Evolutionary conservation across 2,797 vertebrate species (phyloP).

Genomic region (Channallabes apus): DNA sequence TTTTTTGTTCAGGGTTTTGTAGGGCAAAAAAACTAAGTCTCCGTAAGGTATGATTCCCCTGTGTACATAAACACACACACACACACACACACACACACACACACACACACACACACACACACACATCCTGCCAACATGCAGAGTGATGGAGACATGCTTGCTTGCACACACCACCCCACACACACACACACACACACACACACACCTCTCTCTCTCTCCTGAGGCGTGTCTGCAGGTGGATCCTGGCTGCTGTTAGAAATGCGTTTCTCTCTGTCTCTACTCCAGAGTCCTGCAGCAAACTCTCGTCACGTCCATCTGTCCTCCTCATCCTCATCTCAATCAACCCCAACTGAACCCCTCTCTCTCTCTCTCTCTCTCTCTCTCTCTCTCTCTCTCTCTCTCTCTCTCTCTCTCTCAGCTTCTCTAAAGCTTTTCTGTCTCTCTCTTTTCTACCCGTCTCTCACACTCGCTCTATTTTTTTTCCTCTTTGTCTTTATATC

Average conservation of each 20-base stretch:
- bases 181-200: too few relatives aligned
- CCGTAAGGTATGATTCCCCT: conserved; percentile 37
- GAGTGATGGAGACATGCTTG: conserved; percentile 38
- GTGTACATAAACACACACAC: conserved; percentile 27
- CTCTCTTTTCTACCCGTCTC: too few relatives aligned
- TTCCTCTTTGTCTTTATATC: not conserved
- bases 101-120: conserved; percentile 38
- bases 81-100: conserved; percentile 36
- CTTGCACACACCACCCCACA: conserved; percentile 51
- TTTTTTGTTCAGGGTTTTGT: conserved; percentile 43
- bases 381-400: too few relatives aligned
- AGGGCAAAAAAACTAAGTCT: conserved; percentile 38
- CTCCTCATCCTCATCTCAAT: too few relatives aligned
- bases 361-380: conserved; percentile 56
- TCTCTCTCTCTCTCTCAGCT: too few relatives aligned
- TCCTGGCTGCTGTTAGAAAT: too few relatives aligned
- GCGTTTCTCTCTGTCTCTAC: not conserved
- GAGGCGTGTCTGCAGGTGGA: too few relatives aligned
- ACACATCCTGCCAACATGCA: conserved; percentile 52
- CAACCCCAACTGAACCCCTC: not conserved
- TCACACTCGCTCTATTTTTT: too few relatives aligned
- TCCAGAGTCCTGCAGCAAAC: not conserved
- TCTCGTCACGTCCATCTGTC: not conserved
- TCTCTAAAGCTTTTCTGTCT: conserved; percentile 57
- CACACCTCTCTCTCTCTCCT: conserved; percentile 53